Evolutionary conservation across 2,888 invertebrate species (phyloP).

Genomic region (Lasioglossum vierecki): DNA sequence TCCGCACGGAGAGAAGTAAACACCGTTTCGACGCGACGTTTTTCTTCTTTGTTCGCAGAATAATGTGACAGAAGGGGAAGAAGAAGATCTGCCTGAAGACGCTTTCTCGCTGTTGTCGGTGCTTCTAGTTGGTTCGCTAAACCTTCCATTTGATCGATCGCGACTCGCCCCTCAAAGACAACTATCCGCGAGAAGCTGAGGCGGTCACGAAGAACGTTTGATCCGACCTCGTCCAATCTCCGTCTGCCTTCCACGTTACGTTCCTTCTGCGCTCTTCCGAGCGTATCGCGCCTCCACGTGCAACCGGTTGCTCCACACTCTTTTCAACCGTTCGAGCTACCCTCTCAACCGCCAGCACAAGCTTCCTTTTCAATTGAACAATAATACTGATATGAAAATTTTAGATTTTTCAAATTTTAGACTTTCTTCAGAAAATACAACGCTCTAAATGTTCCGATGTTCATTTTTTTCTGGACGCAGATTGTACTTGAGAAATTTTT

Average conservation of each 20-base stretch:
- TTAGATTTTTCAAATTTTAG: too few relatives aligned
- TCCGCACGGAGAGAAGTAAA: background rate
- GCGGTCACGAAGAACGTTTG: conserved; percentile 54
- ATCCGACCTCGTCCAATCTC: conserved; percentile 47
- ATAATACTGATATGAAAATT: background rate
- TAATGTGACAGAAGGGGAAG: conserved; percentile 86
- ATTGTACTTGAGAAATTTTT: background rate
- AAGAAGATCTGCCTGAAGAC: conserved; percentile 89
- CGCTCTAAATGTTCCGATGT: background rate
- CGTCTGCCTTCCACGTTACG: background rate
- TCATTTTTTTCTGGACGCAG: background rate
- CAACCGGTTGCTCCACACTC: background rate
- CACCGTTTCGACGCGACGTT: background rate
- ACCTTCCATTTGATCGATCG: conserved; percentile 73
- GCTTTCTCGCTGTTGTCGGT: conserved; percentile 92
- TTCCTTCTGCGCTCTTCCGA: background rate
- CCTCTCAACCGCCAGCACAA: too few relatives aligned
- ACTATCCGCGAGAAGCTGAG: conserved; percentile 41
- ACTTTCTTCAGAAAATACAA: background rate
- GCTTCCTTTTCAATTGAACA: background rate
- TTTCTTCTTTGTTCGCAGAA: conserved; percentile 76
- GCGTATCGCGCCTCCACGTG: background rate
- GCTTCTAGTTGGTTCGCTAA: conserved; percentile 89
- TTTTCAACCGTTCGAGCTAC: background rate
- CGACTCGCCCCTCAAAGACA: conserved; percentile 70